Percentiles rank a stretch among this genome's conserved stretches.
Conservation (phyloP, 2,888 invertebrate species). For the Hydroisotoma schaefferi region DNA sequence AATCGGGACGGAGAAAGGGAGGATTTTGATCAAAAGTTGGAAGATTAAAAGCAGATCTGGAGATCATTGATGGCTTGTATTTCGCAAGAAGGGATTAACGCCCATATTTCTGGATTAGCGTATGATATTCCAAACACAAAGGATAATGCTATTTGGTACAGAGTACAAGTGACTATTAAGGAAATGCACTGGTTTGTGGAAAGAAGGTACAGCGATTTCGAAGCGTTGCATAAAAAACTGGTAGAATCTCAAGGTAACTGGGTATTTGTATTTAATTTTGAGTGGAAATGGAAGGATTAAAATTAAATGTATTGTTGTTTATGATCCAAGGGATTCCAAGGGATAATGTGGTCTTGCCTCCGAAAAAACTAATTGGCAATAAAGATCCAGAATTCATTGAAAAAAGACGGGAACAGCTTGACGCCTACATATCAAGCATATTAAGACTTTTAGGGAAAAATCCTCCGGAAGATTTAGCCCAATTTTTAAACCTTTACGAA, state of each 20-base stretch:
- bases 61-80: slow-evolving; percentile 47
- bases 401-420: slow-evolving; percentile 72
- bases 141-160: slow-evolving; percentile 47
- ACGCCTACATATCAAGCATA: slow-evolving; percentile 74
- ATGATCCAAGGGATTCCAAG: slow-evolving; percentile 40
- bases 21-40: no score
- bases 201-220: slow-evolving; percentile 86
- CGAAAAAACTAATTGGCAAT: slow-evolving; percentile 88
- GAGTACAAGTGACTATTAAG: slow-evolving; percentile 44
- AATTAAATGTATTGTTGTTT: background rate
- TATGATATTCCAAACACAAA: slow-evolving; percentile 41
- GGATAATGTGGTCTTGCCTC: slow-evolving; percentile 64
- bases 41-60: slow-evolving; percentile 2
- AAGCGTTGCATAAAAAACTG: slow-evolving; percentile 78
- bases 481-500: slow-evolving; percentile 81
- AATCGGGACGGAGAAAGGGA: no score
- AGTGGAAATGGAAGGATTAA: background rate
- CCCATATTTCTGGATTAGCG: slow-evolving; percentile 45
- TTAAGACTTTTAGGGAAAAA: slow-evolving; percentile 68
- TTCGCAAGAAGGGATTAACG: slow-evolving; percentile 36
- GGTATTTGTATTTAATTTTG: slow-evolving; percentile 60
- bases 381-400: slow-evolving; percentile 83
- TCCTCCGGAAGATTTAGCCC: slow-evolving; percentile 69
- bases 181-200: slow-evolving; percentile 75
- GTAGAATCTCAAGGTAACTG: slow-evolving; percentile 73